Base-by-base conservation (phyloP, 1,140 invertebrate species). In the Lordiphosa collinella region DNA sequence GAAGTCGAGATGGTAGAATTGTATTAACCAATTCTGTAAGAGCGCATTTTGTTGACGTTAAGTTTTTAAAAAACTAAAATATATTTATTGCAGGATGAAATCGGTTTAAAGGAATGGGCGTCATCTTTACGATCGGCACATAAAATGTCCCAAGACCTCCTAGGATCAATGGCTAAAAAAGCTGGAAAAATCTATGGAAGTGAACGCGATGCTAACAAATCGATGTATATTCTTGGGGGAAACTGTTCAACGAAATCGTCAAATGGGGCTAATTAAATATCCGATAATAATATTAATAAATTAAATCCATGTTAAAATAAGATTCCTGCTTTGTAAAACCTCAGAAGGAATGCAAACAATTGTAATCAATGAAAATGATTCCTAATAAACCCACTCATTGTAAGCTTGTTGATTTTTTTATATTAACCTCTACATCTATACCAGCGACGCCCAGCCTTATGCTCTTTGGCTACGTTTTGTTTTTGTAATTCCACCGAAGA, bases 171-270 rank as follows among this genome's bases (percentile, higher is more conserved):
- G 95, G 96, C 96, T n/a, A 94, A 94, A 80, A 99, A 99, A 90
- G 97, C 97, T 34, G 96, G 96, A 40, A 98, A 97, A 91, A 98
- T 99, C 65, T 98, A 98, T 90, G 97, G 97, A 37, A 97, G 97
- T 36, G 93, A 89, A 67, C 64, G 87, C 46, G 87, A 89, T 61
- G 76, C 59, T 25, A 78, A 82, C 54, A 89, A 88, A 84, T 71
- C 87, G 25, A 68, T 88, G 64, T 86, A 73, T 52, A 80, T 89
- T 66, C 41, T 87, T 44, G 82, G 82, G n/a, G 78, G 62, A 40
- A 87, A 80, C 61, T 66, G 84, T 62, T 70, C 76, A 62, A 56
- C 86, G 61, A 89, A 89, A 68, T 71, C 64, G 37, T 65, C 87
- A 40, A 89, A 89, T 69, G 87, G 86, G 35, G 62, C 78, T 55